phyloP scores from a whole-genome alignment of 2,888 invertebrate genomes.

The Ormyrus rosae region DNA sequence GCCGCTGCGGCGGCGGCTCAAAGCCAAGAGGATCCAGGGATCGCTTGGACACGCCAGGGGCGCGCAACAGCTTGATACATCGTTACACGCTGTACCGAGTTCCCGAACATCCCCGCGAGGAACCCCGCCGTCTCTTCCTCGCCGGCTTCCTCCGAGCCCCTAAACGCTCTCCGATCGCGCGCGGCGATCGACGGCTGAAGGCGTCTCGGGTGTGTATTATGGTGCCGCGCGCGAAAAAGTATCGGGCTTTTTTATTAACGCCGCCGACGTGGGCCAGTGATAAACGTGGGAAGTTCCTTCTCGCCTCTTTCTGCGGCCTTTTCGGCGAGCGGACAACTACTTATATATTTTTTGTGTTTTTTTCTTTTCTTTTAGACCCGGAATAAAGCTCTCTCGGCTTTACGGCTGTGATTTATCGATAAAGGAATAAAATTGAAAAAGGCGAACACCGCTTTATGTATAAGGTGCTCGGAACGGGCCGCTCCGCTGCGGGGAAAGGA shows the following conservation, averaged over 20 bases:
- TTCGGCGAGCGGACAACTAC: background rate
- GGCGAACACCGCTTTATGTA: conserved; percentile 9
- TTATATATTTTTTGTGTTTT: background rate
- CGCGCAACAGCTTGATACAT: conserved; percentile 76
- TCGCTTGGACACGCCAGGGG: conserved; percentile 74
- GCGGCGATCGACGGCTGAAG: conserved; percentile 21
- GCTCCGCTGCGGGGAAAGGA: background rate
- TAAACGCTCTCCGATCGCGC: background rate
- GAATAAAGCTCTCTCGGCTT: conserved; percentile 25
- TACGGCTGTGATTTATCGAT: conserved; percentile 37
- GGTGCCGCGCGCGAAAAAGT: conserved; percentile 27
- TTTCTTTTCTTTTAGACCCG: background rate
- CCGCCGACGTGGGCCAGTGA: conserved; percentile 28
- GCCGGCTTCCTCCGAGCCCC: conserved; percentile 3
- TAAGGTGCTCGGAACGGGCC: background rate
- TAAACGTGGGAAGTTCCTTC: conserved; percentile 46
- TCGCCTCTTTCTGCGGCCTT: background rate
- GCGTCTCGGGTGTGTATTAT: too few relatives aligned
- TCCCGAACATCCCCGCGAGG: conserved; percentile 56
- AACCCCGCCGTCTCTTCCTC: conserved; percentile 45
- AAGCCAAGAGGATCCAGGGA: conserved; percentile 71
- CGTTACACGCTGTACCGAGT: conserved; percentile 72
- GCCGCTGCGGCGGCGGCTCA: conserved; percentile 68
- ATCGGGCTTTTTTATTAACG: conserved; percentile 42
- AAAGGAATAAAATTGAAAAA: conserved; percentile 27